Evolutionary conservation across 2,888 invertebrate species (phyloP).

Genomic region (Rhopalosiphum nymphaeae): DNA sequence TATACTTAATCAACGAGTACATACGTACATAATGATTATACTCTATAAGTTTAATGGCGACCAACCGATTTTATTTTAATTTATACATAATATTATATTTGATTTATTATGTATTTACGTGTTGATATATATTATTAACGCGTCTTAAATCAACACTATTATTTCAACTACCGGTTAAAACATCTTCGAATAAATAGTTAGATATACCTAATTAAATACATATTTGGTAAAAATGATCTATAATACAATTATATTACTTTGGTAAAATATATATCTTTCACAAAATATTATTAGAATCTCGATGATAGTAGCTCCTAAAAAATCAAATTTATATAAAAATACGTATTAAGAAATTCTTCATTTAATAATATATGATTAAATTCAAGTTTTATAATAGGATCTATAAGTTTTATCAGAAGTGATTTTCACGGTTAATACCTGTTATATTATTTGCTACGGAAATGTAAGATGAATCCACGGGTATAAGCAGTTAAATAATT

Average conservation of each 20-base stretch:
- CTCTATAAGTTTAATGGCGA: background rate
- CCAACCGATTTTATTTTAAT: slow-evolving; percentile 7
- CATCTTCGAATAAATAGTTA: slow-evolving; percentile 11
- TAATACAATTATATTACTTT: background rate
- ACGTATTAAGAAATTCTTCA: background rate
- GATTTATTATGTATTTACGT: background rate
- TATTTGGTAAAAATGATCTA: background rate
- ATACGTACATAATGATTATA: background rate
- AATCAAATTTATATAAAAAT: background rate
- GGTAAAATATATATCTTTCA: background rate
- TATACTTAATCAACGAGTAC: background rate
- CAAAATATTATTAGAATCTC: background rate
- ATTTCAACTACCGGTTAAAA: background rate
- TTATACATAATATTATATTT: background rate
- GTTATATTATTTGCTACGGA: background rate
- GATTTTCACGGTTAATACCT: background rate
- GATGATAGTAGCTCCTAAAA: background rate
- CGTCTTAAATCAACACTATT: background rate
- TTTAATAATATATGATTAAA: background rate
- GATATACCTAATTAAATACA: background rate
- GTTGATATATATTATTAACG: background rate
- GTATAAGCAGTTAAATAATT: no score
- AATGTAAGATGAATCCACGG: background rate
- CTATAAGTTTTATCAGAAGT: background rate
- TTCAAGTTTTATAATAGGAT: background rate